phyloP scores from a whole-genome alignment of 1,140 invertebrate genomes.

The Antheraea pernyi region DNA sequence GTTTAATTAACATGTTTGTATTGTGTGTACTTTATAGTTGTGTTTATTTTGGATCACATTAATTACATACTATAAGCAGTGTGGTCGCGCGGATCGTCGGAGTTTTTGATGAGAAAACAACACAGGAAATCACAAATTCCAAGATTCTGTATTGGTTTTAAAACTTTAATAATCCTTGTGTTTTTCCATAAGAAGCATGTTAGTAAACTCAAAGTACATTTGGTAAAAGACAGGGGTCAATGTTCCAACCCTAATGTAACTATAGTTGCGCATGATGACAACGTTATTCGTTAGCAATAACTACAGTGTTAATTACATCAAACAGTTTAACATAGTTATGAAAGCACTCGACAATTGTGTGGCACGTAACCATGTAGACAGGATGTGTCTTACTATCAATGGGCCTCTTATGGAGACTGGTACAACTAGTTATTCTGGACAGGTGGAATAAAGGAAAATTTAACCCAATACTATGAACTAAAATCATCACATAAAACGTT shows the following conservation, averaged over 20 bases:
- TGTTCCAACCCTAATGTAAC: slow-evolving; percentile 93
- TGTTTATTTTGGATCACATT: neutral
- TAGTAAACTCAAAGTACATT: slow-evolving; percentile 95
- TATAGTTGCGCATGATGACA: slow-evolving; percentile 95
- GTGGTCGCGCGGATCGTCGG: slow-evolving; percentile 84
- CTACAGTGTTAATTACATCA: slow-evolving; percentile 95
- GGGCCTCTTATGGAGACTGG: slow-evolving; percentile 98
- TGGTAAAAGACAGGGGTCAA: slow-evolving; percentile 93
- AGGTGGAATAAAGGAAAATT: slow-evolving; percentile 57
- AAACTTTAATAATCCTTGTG: too few species aligned
- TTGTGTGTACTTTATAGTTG: slow-evolving; percentile 15
- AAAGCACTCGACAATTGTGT: slow-evolving; percentile 98
- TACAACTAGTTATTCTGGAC: slow-evolving; percentile 96
- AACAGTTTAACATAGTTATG: slow-evolving; percentile 95
- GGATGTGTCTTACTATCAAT: slow-evolving; percentile 97
- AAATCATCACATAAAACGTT: too few species aligned
- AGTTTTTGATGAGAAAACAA: slow-evolving; percentile 81
- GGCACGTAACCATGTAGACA: slow-evolving; percentile 97
- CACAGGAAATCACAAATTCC: slow-evolving; percentile 77
- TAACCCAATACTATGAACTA: too few species aligned
- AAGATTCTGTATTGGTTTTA: too few species aligned
- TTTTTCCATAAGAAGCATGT: slow-evolving; percentile 98
- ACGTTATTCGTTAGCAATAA: slow-evolving; percentile 93
- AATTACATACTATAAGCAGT: neutral
- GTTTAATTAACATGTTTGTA: slow-evolving; percentile 31